Evolutionary conservation across 2,797 vertebrate genomes (phyloP).

Genomic region (Amazona ochrocephala): DNA sequence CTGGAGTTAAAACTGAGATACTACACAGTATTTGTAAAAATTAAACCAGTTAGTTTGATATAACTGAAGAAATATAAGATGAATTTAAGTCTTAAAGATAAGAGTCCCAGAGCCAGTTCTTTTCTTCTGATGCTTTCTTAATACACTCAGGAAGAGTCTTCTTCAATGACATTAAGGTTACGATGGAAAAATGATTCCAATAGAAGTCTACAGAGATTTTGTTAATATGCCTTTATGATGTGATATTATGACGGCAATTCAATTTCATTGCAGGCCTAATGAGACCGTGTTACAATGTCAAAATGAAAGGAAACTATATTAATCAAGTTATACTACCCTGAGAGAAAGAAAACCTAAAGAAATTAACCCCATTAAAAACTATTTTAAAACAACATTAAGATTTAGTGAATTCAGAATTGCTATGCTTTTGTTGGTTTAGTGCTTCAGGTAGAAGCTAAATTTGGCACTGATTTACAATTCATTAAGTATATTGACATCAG

Average conservation of each 20-base stretch:
- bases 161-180: slow-evolving; percentile 72
- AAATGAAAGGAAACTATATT: slow-evolving; percentile 71
- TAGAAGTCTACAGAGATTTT: slow-evolving; percentile 65
- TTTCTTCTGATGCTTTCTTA: slow-evolving; percentile 19
- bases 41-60: neutral
- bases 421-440: slow-evolving; percentile 62
- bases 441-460: slow-evolving; percentile 64
- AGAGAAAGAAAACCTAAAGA: slow-evolving; percentile 67
- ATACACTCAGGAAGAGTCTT: slow-evolving; percentile 9
- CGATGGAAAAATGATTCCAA: slow-evolving; percentile 70
- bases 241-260: slow-evolving; percentile 77
- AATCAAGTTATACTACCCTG: slow-evolving; percentile 68
- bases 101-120: neutral
- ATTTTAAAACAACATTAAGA: slow-evolving; percentile 73
- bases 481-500: slow-evolving; percentile 48
- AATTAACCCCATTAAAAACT: slow-evolving; percentile 73
- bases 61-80: neutral
- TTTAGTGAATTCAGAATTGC: slow-evolving; percentile 60
- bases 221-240: slow-evolving; percentile 78
- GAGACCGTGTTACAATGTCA: slow-evolving; percentile 75
- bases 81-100: neutral
- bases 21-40: neutral
- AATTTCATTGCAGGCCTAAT: slow-evolving; percentile 77
- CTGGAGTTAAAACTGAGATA: neutral
- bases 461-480: slow-evolving; percentile 61